Conservation (phyloP, 2,113 vertebrate genomes). For the Pelecanus crispus region DNA sequence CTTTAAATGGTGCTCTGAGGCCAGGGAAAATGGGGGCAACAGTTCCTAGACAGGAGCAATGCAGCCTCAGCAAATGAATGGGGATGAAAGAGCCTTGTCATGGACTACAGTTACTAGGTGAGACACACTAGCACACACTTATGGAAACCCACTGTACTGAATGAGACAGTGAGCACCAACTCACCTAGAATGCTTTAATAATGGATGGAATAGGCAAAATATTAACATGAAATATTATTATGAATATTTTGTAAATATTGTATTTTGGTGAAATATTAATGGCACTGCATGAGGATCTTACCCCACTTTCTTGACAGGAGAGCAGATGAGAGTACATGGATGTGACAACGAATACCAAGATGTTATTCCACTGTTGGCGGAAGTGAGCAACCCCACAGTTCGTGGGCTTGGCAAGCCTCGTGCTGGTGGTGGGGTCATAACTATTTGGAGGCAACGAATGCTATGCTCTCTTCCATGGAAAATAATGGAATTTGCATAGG, state of each 20-base stretch:
- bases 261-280: not conserved
- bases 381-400: not conserved
- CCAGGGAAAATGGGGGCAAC: not conserved
- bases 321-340: not conserved
- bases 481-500: not conserved
- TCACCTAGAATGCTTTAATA: not conserved
- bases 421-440: rapidly evolving
- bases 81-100: not conserved
- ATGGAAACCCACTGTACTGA: not conserved
- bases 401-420: not conserved
- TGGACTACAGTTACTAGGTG: rapidly evolving
- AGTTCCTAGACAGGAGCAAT: not conserved
- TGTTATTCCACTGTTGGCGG: not conserved
- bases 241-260: not conserved
- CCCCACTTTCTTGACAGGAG: not conserved
- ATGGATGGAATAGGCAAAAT: not conserved
- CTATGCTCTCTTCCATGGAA: not conserved
- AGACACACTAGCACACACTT: not conserved
- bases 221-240: not conserved
- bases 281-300: not conserved
- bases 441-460: not conserved
- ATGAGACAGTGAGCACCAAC: not conserved
- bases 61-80: not conserved
- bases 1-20: not conserved
- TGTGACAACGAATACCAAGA: not conserved